These are phyloP conservation scores for Drosophila auraria DNA, from an alignment of 1,140 invertebrate genomes.

Conservation along the genomic window DNA sequence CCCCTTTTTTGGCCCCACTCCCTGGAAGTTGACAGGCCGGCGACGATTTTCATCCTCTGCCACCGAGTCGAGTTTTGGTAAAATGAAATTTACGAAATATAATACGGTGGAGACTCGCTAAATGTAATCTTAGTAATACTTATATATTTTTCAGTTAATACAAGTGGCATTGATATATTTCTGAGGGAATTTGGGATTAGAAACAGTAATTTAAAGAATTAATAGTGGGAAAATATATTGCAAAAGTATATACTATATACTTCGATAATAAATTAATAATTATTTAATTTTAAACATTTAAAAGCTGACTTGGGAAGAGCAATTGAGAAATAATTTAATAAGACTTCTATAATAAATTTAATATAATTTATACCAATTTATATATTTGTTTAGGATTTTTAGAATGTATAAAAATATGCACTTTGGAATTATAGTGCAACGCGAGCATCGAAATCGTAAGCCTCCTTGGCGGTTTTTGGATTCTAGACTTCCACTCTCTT, in stretches of 20 bases:
- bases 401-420: background rate
- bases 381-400: slow-evolving; percentile 13
- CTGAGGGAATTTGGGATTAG: background rate
- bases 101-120: slow-evolving; percentile 8
- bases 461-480: too few species aligned
- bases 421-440: too few species aligned
- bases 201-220: too few species aligned
- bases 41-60: slow-evolving; percentile 73
- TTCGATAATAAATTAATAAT: too few species aligned
- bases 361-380: background rate
- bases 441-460: too few species aligned
- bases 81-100: slow-evolving; percentile 82
- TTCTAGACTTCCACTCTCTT: too few species aligned
- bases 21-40: slow-evolving; percentile 58
- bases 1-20: slow-evolving; percentile 19
- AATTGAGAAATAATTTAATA: too few species aligned
- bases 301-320: too few species aligned
- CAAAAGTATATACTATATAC: background rate
- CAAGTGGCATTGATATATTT: background rate
- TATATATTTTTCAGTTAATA: too few species aligned
- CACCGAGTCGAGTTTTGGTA: slow-evolving; percentile 43
- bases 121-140: too few species aligned
- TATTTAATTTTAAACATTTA: too few species aligned
- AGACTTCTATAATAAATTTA: background rate
- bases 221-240: background rate